phyloP scores from a whole-genome alignment of 2,888 invertebrate species.

The Saturnia pavonia region DNA sequence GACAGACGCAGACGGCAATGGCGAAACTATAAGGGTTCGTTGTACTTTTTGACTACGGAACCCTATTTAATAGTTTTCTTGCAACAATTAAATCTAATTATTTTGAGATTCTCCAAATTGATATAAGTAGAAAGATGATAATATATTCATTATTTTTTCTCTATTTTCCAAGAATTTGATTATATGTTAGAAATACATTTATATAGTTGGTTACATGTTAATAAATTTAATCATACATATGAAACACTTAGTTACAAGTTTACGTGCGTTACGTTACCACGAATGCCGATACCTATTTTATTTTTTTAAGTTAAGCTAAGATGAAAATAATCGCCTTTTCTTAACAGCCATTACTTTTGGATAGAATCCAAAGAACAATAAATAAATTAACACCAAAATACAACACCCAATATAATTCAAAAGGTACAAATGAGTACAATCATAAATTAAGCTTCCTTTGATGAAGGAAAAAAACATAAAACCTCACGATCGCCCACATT shows the following conservation, averaged over 20 bases:
- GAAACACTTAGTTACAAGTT: neutral
- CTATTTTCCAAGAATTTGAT: too few relatives aligned
- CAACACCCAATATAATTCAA: slow-evolving; percentile 32
- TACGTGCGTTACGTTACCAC: neutral
- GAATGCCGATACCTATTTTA: neutral
- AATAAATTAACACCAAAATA: slow-evolving; percentile 19
- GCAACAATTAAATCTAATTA: neutral
- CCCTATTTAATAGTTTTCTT: neutral
- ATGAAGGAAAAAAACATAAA: slow-evolving; percentile 48
- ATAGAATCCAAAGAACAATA: neutral
- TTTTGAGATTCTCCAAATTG: neutral
- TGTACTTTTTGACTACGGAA: too few relatives aligned
- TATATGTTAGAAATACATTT: too few relatives aligned
- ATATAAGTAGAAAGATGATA: neutral
- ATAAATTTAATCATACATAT: neutral
- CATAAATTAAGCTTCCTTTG: slow-evolving; percentile 53
- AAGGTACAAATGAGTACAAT: slow-evolving; percentile 44
- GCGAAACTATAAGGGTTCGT: too few relatives aligned
- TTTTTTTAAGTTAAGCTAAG: neutral
- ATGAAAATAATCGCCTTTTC: neutral
- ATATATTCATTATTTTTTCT: too few relatives aligned
- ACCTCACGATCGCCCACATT: slow-evolving; percentile 53
- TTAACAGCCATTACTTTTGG: neutral
- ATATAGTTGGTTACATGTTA: neutral
- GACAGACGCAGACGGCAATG: too few relatives aligned